phyloP scores from a whole-genome alignment of 2,888 invertebrate genomes.

The Drosophila recens region DNA sequence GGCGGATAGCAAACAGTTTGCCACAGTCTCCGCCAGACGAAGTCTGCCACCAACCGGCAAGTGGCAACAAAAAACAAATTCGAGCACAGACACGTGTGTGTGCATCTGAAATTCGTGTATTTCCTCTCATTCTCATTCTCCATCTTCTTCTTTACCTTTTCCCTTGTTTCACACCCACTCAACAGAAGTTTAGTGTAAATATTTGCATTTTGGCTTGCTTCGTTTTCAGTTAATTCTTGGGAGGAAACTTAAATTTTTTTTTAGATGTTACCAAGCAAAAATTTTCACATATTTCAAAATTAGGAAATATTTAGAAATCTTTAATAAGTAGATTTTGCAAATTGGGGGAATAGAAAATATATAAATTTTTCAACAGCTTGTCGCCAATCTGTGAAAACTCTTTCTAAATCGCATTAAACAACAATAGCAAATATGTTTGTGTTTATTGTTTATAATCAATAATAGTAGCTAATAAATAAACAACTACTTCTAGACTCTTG shows the following conservation, averaged over 20 bases:
- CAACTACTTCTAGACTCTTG: slow-evolving; percentile 31
- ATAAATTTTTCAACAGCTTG: slow-evolving; percentile 42
- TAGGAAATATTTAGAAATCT: neutral
- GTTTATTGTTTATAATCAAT: slow-evolving; percentile 58
- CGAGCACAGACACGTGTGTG: slow-evolving; percentile 54
- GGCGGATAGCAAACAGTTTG: slow-evolving; percentile 34
- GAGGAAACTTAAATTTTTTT: neutral
- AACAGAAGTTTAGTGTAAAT: slow-evolving; percentile 54
- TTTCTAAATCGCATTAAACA: slow-evolving; percentile 54
- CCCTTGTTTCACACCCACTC: slow-evolving; percentile 44
- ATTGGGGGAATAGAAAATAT: neutral
- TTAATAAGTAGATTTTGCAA: neutral
- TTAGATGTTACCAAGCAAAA: slow-evolving; percentile 34
- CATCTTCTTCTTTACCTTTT: slow-evolving; percentile 20
- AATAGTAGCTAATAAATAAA: slow-evolving; percentile 52
- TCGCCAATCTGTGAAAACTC: slow-evolving; percentile 60
- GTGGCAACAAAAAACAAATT: slow-evolving; percentile 23
- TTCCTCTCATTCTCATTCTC: neutral
- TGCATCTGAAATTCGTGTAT: slow-evolving; percentile 43
- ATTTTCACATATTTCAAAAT: neutral
- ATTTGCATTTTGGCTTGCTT: slow-evolving; percentile 57
- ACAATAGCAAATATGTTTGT: slow-evolving; percentile 32
- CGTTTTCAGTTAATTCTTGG: slow-evolving; percentile 28
- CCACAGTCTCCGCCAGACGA: slow-evolving; percentile 18
- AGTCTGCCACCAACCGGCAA: slow-evolving; percentile 27